These are phyloP conservation scores for Phodopus roborovskii DNA, from an alignment of 2,113 vertebrate genomes.

Conservation along the genomic window DNA sequence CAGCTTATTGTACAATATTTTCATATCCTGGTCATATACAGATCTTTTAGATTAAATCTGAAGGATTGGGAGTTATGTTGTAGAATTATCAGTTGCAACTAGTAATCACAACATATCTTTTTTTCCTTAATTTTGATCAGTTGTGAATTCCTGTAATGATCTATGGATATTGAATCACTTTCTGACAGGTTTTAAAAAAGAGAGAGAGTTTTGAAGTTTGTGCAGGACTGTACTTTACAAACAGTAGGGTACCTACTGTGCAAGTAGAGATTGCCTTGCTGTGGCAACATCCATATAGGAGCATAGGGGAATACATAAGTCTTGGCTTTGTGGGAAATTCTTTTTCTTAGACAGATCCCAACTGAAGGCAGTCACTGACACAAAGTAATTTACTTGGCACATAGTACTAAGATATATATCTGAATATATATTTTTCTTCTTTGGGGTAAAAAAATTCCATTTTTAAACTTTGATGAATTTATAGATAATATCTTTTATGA, in stretches of 20 bases:
- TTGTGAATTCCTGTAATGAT: no score
- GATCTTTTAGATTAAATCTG: not conserved
- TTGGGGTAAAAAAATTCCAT: not conserved
- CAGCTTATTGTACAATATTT: not conserved
- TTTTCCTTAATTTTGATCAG: no score
- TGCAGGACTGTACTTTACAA: not conserved
- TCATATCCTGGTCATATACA: not conserved
- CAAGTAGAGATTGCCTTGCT: slow-evolving; percentile 8
- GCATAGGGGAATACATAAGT: not conserved
- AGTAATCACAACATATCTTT: no score
- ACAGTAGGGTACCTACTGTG: slow-evolving; percentile 6
- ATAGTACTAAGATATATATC: not conserved
- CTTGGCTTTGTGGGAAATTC: not conserved
- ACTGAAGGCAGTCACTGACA: not conserved
- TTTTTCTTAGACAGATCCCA: slow-evolving; percentile 35
- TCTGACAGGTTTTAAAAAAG: slow-evolving; percentile 34
- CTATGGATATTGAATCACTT: not conserved
- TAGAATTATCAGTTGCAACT: no score
- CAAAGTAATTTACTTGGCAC: not conserved
- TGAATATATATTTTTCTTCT: not conserved
- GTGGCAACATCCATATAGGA: not conserved
- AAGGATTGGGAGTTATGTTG: not conserved
- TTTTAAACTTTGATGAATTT: slow-evolving; percentile 50
- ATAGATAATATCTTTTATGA: not conserved
- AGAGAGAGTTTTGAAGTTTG: slow-evolving; percentile 10